These are phyloP conservation scores for Hymenochirus boettgeri DNA, from an alignment of 2,113 vertebrate species.

Conservation along the genomic window DNA sequence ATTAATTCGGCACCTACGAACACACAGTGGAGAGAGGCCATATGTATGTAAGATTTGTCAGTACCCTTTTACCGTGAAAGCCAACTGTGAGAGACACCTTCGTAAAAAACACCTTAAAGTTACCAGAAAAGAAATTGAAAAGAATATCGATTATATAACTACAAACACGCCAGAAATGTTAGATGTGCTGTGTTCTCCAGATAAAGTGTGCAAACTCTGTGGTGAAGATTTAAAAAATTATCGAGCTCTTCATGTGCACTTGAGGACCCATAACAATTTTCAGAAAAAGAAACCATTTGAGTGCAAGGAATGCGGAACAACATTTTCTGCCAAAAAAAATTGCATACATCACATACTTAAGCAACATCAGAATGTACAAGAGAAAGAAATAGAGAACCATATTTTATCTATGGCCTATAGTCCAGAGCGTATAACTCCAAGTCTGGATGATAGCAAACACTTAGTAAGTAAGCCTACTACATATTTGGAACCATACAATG, in stretches of 20 bases:
- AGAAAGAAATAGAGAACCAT: constrained; percentile 86
- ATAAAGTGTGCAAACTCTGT: constrained; percentile 82
- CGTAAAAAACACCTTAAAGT: constrained; percentile 94
- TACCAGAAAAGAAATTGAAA: constrained; percentile 92
- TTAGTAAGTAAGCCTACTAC: constrained; percentile 59
- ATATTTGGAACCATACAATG: constrained; percentile 59
- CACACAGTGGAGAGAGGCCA: constrained; percentile 91
- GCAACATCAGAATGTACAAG: constrained; percentile 89
- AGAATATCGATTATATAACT: constrained; percentile 90
- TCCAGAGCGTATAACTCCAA: constrained; percentile 47
- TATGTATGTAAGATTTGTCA: constrained; percentile 97
- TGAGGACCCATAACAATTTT: constrained; percentile 85
- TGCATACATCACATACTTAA: constrained; percentile 94
- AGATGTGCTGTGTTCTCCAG: constrained; percentile 67
- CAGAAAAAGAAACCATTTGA: constrained; percentile 90
- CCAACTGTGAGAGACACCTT: constrained; percentile 95
- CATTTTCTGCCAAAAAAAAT: constrained; percentile 89
- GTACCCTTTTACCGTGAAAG: constrained; percentile 96
- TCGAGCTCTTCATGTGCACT: constrained; percentile 88
- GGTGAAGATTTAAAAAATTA: constrained; percentile 86
- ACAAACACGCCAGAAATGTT: constrained; percentile 68
- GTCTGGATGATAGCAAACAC: constrained; percentile 53
- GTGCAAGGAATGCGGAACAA: constrained; percentile 83
- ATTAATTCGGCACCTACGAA: constrained; percentile 89
- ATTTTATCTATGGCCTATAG: constrained; percentile 67